Conservation (phyloP, 2,113 vertebrate species). For the Malurus melanocephalus region DNA sequence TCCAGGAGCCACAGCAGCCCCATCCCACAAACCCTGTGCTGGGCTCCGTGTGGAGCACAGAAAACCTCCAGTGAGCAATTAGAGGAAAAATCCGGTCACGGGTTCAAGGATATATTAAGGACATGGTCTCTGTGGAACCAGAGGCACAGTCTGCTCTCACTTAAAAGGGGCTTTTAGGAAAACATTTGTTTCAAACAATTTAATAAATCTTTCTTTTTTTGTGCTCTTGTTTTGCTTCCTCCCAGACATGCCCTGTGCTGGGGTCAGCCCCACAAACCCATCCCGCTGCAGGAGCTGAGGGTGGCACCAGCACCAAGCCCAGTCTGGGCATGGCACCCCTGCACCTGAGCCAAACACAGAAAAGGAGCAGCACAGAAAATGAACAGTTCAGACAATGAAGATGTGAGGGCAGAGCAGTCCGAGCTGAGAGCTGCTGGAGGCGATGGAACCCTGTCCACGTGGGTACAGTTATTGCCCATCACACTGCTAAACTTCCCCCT, state of each 20-base stretch:
- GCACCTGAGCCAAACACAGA: rapidly evolving
- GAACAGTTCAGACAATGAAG: neutral
- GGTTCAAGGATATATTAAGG: slow-evolving; percentile 37
- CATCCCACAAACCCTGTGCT: rapidly evolving
- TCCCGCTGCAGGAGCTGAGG: rapidly evolving
- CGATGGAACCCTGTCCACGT: neutral
- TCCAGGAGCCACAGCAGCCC: neutral
- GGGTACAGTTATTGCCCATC: slow-evolving; percentile 22
- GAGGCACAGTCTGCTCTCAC: neutral
- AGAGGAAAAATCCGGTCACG: neutral
- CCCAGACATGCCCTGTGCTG: neutral
- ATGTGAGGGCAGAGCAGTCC: rapidly evolving
- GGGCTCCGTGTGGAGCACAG: neutral
- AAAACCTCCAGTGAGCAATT: slow-evolving; percentile 21
- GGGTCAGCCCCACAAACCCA: neutral
- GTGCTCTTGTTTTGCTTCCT: neutral
- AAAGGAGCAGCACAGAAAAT: neutral
- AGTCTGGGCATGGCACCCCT: rapidly evolving
- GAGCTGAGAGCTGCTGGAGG: neutral
- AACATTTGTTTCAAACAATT: slow-evolving; percentile 21
- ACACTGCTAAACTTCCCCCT: slow-evolving; percentile 7
- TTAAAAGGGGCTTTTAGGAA: neutral
- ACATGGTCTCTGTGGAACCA: neutral
- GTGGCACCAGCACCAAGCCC: neutral
- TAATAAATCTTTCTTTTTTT: neutral